Conservation (phyloP, 1,140 invertebrate genomes). For the Aethina tumida region DNA sequence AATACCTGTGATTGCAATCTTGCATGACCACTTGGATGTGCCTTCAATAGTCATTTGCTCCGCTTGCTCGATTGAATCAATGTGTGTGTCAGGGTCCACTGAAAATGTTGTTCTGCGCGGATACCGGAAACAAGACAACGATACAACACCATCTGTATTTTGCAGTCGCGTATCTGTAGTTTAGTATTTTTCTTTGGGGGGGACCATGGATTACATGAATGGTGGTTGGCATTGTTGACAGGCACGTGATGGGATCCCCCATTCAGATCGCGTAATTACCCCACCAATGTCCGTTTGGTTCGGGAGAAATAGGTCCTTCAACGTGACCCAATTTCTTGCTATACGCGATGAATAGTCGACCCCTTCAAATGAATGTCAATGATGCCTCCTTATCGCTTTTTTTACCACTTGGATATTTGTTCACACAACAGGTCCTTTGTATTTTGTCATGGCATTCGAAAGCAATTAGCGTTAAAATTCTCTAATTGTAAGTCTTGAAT, state of each 20-base stretch:
- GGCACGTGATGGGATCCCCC: too few species aligned
- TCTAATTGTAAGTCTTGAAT: too few species aligned
- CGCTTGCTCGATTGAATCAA: slow-evolving; percentile 95
- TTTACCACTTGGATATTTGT: slow-evolving; percentile 11
- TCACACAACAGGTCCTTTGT: slow-evolving; percentile 10
- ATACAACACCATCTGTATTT: slow-evolving; percentile 24
- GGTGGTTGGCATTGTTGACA: background rate
- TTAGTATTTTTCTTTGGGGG: background rate
- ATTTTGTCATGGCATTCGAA: too few species aligned
- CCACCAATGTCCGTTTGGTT: too few species aligned
- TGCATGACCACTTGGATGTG: slow-evolving; percentile 99
- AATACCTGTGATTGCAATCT: slow-evolving; percentile 96
- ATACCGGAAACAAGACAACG: slow-evolving; percentile 44
- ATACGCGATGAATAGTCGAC: background rate
- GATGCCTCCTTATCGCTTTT: background rate
- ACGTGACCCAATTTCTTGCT: too few species aligned
- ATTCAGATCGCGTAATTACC: too few species aligned
- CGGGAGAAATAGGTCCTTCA: too few species aligned
- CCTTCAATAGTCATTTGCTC: slow-evolving; percentile 97
- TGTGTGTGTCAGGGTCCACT: slow-evolving; percentile 97
- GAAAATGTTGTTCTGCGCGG: slow-evolving; percentile 83
- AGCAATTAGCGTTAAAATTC: too few species aligned
- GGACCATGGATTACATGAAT: background rate
- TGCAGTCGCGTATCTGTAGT: background rate
- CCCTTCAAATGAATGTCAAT: background rate